Evolutionary conservation across 2,113 vertebrate genomes (phyloP), one percentile per base, ranked within the genome.

Genomic region (Gallinago paraguaiae): DNA sequence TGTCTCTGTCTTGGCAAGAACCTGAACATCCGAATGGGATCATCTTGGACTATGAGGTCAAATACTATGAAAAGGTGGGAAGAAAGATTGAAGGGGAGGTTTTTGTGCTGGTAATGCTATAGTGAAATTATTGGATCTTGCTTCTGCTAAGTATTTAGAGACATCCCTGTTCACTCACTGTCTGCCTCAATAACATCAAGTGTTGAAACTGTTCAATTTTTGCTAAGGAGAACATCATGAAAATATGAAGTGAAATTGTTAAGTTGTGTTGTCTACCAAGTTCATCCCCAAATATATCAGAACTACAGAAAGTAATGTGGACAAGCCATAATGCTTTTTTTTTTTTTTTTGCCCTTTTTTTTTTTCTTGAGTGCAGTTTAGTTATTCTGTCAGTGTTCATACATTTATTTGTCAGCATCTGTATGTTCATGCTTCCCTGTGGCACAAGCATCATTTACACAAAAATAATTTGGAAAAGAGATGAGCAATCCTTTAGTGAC

Each of bases 21-120:
- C 99, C 99, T 6, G 99, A 99, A 84, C 98, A 99, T 91, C 99
- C 99, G 50, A 99, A 99, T 61, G 99, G 99, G 80, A 99, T 99
- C 96, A 99, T 99, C 96, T 94, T 99, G 92, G 99, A 99, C 98
- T 99, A 99, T 30, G 99, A 99, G 97, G 99, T 99, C 98, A 99
- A 99, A 97, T 99, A 99, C 98, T 99, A 99, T 35, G 99, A 99
- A 98, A 99, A 99, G 99, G 99, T 99, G 96, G 95, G 99, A 96
- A 95, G 70, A 95, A 51, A 63, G 19, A 45, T 53, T 27, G 8
- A 51, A 83, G 84, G 41, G 67, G 31, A 74, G 13, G 15, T 7
- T 57, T 77, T 78, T 86, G 37, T 53, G 28, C 41, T 70, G 13
- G 28, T 53, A 11, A 4, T 82, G 4, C 75, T 79, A 28, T 33